Evolutionary conservation across 2,797 vertebrate genomes (phyloP), one percentile per base, ranked within the genome.

Genomic region (Nyctibius grandis): DNA sequence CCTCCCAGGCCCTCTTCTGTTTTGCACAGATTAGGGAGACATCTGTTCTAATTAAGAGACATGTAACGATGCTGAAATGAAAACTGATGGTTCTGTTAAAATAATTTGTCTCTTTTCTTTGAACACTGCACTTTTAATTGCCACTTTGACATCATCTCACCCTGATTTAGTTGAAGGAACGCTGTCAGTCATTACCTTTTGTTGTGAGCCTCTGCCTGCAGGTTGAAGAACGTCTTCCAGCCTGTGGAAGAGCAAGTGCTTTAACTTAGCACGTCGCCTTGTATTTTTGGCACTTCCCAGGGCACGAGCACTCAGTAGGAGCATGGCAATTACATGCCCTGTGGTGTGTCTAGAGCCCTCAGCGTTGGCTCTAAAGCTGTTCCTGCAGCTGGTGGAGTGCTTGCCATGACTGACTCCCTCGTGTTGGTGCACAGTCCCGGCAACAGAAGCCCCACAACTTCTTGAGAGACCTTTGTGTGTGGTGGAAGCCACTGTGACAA

Each of bases 371-470:
- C 2, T 47, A 19, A 64, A 75, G 34, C 56, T 8, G 2, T 42
- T 85, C n/a, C 44, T 80, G 51, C 11, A 12, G n/a, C 38, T 67
- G 42, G 5, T 60, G 40, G 36, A 53, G 22, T 33, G 42, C 21
- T 42, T 86, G n/a, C 67, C 36, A 47, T 53, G 67, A 20, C 50
- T 47, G 22, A 56, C 31, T 76, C 16, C 53, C 33, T 93, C 0
- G 0, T 65, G 12, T 36, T 79, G 42, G 21, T 61, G 25, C 40
- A 23, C 0, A 0, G 21, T 86, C 45, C 26, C 0, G 0, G 34
- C 61, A 80, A 20, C 50, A 25, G 4, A 38, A 57, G 33, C 20
- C 12, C 31, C 11, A 17, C n/a, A 48, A 5, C 47, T 31, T 88
- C 56, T 31, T 72, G 56, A 79, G 75, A 69, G 26, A 22, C 40